A percentile compares a stretch with the other conserved stretches of the same genome.
phyloP scores from a whole-genome alignment of 1,140 invertebrate species.

The Pseudomyrmex concolor region DNA sequence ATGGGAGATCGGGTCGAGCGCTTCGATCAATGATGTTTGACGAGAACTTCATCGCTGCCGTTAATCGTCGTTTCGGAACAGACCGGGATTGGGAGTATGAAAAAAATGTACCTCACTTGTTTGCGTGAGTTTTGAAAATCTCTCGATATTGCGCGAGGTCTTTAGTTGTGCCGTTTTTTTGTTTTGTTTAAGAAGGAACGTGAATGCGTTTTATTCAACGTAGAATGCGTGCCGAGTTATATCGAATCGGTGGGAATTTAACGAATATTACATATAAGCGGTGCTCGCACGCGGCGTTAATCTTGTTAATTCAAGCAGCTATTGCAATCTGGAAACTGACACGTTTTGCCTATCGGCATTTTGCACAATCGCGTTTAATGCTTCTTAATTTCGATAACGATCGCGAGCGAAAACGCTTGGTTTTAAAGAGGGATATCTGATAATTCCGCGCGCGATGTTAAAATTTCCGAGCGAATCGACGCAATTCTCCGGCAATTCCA shows the following conservation, averaged over 20 bases:
- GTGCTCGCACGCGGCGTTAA: not conserved
- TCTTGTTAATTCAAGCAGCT: not conserved
- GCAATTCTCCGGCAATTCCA: constrained; percentile 55
- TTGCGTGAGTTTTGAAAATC: not conserved
- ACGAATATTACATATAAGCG: not conserved
- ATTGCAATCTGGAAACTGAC: not conserved
- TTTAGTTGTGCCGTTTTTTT: not conserved
- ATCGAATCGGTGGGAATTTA: too few relatives aligned
- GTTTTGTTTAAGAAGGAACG: too few relatives aligned
- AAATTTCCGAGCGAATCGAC: constrained; percentile 35
- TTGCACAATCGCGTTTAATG: constrained; percentile 17
- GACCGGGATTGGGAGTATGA: too few relatives aligned
- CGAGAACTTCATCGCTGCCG: constrained; percentile 11
- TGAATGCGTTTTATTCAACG: too few relatives aligned
- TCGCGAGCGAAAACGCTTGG: constrained; percentile 12
- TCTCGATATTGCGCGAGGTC: not conserved
- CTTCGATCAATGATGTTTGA: constrained; percentile 40
- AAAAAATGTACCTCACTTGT: not conserved
- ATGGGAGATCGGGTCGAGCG: not conserved
- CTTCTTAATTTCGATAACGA: constrained; percentile 21
- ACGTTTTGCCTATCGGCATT: not conserved
- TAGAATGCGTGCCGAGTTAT: too few relatives aligned
- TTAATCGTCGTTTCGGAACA: not conserved
- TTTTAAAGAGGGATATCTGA: constrained; percentile 13
- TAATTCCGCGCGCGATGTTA: constrained; percentile 21